These are phyloP conservation scores for Eilema caniola DNA, from an alignment of 2,888 invertebrate species.

Conservation along the genomic window DNA sequence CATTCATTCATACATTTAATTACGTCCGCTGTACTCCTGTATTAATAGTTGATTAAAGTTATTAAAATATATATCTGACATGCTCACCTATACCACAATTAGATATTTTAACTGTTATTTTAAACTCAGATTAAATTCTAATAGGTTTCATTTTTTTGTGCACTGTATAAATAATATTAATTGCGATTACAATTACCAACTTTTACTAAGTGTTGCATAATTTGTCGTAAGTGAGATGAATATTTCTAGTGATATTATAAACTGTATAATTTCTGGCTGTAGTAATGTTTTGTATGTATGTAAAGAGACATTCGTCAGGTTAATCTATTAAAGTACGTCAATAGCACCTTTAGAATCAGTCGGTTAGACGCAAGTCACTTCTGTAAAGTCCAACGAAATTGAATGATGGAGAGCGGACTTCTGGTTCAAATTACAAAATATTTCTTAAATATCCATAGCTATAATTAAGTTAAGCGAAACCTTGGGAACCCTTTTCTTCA, in stretches of 20 bases:
- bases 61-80: constrained; percentile 7
- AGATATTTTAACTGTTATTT: constrained; percentile 8
- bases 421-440: too few species aligned
- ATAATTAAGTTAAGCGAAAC: too few species aligned
- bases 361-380: too few species aligned
- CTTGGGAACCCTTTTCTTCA: too few species aligned
- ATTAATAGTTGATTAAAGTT: background rate
- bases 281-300: too few species aligned
- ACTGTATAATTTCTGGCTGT: background rate
- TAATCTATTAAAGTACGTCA: too few species aligned
- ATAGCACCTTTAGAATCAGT: too few species aligned
- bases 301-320: too few species aligned
- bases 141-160: background rate
- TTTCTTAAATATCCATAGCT: too few species aligned
- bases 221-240: background rate
- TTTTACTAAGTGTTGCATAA: background rate
- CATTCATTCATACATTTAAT: background rate
- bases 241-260: background rate
- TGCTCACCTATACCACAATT: background rate
- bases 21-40: background rate
- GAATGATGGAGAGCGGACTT: too few species aligned
- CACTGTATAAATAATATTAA: background rate
- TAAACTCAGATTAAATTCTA: background rate
- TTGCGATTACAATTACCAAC: background rate
- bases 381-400: too few species aligned